Percentiles rank a stretch among this genome's conserved stretches.
phyloP scores from a whole-genome alignment of 1,140 invertebrate species.

The Drosophila insularis region DNA sequence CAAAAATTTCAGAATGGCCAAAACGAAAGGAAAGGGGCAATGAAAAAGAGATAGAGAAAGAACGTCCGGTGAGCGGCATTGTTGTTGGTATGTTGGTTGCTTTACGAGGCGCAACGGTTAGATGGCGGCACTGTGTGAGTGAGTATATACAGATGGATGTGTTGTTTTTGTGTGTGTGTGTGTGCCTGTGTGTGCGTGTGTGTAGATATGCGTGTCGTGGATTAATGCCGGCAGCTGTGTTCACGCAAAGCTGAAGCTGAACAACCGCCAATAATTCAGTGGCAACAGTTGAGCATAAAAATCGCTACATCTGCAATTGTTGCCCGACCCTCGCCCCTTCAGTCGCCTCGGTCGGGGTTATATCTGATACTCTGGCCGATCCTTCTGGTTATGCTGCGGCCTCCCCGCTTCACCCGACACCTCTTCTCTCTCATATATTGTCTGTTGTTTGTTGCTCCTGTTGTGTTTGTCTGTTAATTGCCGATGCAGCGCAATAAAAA shows the following conservation, averaged over 20 bases:
- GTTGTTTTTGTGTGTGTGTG: neutral
- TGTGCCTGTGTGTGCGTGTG: neutral
- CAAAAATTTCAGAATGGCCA: conserved; percentile 56
- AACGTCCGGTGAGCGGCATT: conserved; percentile 35
- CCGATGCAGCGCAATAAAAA: conserved; percentile 67
- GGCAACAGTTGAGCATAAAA: conserved; percentile 62
- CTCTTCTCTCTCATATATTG: neutral
- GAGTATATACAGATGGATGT: neutral
- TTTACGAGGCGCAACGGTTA: conserved; percentile 67
- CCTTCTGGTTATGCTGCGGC: neutral
- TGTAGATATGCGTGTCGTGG: conserved; percentile 31
- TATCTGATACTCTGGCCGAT: neutral
- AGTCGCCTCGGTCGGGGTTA: neutral
- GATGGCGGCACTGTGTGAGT: conserved; percentile 10
- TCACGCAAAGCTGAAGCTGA: conserved; percentile 27
- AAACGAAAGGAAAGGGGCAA: neutral
- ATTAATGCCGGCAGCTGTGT: conserved; percentile 68
- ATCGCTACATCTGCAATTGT: conserved; percentile 65
- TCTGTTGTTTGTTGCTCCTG: conserved; percentile 65
- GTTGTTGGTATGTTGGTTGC: conserved; percentile 45
- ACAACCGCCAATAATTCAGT: conserved; percentile 75
- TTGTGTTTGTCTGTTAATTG: conserved; percentile 71
- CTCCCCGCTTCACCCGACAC: neutral
- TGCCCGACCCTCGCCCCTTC: neutral
- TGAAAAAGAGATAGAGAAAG: conserved; percentile 20